Percentiles rank a stretch among this genome's conserved stretches.
These are phyloP conservation scores for Mastomys coucha DNA, from an alignment of 2,113 vertebrate species.

Conservation along the genomic window DNA sequence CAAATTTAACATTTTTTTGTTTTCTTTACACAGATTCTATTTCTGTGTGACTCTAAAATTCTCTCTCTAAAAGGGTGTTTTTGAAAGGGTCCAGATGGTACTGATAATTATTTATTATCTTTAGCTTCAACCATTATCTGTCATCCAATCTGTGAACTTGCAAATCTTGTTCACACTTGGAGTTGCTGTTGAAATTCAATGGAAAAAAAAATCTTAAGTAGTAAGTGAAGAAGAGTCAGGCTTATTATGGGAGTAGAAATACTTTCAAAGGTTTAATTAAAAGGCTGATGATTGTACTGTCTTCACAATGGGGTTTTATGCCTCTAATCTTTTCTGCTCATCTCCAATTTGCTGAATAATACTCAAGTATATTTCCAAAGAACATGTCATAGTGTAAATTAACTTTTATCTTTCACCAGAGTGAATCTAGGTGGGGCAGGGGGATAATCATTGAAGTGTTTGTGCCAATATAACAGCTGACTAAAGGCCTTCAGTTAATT, in stretches of 20 bases:
- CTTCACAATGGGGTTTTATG: slow-evolving; percentile 17
- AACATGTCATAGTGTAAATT: slow-evolving; percentile 27
- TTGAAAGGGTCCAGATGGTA: slow-evolving; percentile 85
- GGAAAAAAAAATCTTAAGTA: slow-evolving; percentile 73
- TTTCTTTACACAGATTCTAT: slow-evolving; percentile 81
- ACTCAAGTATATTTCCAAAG: not conserved
- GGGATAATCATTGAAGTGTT: not conserved
- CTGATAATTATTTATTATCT: slow-evolving; percentile 88
- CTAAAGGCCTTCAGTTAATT: not conserved
- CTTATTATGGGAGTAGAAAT: slow-evolving; percentile 34
- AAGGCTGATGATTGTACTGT: slow-evolving; percentile 51
- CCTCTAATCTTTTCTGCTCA: slow-evolving; percentile 12
- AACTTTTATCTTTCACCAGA: slow-evolving; percentile 35
- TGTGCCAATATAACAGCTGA: not conserved
- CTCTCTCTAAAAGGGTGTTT: slow-evolving; percentile 78
- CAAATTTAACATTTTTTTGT: slow-evolving; percentile 86
- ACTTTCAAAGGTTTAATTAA: slow-evolving; percentile 68
- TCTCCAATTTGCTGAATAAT: slow-evolving; percentile 40
- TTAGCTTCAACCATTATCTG: slow-evolving; percentile 84
- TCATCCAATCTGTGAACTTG: slow-evolving; percentile 85
- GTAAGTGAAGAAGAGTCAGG: slow-evolving; percentile 69
- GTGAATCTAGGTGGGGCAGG: not conserved
- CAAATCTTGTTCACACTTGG: slow-evolving; percentile 83
- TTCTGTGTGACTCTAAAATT: slow-evolving; percentile 74
- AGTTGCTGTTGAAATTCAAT: slow-evolving; percentile 70